phyloP scores from a whole-genome alignment of 1,140 invertebrate genomes.

The Batillaria attramentaria region DNA sequence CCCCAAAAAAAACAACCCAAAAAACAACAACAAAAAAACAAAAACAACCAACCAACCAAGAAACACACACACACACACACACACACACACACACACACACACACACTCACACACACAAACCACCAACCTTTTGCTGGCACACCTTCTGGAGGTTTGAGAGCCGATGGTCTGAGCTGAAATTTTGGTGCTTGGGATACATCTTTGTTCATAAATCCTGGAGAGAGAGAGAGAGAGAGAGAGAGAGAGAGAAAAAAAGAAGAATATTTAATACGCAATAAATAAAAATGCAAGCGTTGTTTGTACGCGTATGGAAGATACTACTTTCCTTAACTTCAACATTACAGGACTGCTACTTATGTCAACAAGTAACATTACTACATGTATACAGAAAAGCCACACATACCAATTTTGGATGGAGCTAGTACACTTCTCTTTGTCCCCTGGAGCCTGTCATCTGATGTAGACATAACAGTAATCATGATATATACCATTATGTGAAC shows the following conservation, averaged over 20 bases:
- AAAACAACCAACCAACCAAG: too few species aligned
- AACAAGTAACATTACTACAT: neutral
- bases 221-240: too few species aligned
- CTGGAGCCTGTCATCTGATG: conserved; percentile 38
- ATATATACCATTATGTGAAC: neutral
- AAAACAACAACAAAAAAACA: too few species aligned
- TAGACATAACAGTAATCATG: neutral
- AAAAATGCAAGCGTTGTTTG: too few species aligned
- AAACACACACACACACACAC: neutral
- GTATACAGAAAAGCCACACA: conserved; percentile 7
- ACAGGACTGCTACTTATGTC: too few species aligned
- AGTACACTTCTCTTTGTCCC: conserved; percentile 36
- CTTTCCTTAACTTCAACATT: too few species aligned
- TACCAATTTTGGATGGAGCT: conserved; percentile 43
- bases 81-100: neutral
- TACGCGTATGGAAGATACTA: too few species aligned
- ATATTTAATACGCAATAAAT: neutral
- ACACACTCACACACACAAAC: neutral
- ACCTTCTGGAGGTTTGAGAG: conserved; percentile 37
- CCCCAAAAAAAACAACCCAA: too few species aligned
- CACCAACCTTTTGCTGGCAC: neutral
- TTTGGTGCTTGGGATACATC: conserved; percentile 43
- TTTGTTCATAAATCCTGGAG: conserved; percentile 42
- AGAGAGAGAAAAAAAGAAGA: too few species aligned
- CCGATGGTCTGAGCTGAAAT: conserved; percentile 44